Evolutionary conservation across 2,797 vertebrate species (phyloP).

Genomic region (Neosilurus hyrtlii): DNA sequence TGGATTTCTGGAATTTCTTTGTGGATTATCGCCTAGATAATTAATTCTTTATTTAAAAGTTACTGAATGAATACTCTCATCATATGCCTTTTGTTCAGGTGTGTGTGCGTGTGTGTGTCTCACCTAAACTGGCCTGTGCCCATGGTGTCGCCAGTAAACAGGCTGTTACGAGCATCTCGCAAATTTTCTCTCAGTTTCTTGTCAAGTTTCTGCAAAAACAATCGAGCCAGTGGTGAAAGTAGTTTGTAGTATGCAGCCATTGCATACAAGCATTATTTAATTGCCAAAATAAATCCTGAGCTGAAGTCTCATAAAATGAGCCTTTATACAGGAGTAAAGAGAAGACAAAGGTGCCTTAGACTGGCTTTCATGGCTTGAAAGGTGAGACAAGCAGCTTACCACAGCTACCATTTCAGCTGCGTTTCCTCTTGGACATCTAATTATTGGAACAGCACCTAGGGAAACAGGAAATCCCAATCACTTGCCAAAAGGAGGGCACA

Average conservation of each 20-base stretch:
- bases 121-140: conserved; percentile 93
- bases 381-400: conserved; percentile 74
- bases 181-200: conserved; percentile 98
- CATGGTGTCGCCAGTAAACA: conserved; percentile 94
- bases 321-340: not conserved
- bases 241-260: not conserved
- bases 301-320: conserved; percentile 2
- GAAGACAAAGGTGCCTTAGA: conserved; percentile 33
- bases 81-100: conserved; percentile 1
- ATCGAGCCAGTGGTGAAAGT: not conserved
- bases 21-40: conserved; percentile 17
- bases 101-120: conserved; percentile 27
- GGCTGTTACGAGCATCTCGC: conserved; percentile 94
- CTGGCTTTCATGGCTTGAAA: conserved; percentile 26
- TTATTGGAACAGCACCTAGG: conserved; percentile 93
- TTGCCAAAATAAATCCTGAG: conserved; percentile 6
- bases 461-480: conserved; percentile 50
- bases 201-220: conserved; percentile 85
- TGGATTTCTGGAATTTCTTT: conserved; percentile 2
- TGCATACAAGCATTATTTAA: not conserved
- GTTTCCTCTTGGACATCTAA: conserved; percentile 94
- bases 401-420: conserved; percentile 98
- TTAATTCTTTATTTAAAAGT: conserved; percentile 27
- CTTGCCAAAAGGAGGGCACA: conserved; percentile 48
- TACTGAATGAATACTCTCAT: conserved; percentile 1